Evolutionary conservation across 2,113 vertebrate species (phyloP), one percentile per base, ranked within the genome.

Genomic region (Burhinus bistriatus): DNA sequence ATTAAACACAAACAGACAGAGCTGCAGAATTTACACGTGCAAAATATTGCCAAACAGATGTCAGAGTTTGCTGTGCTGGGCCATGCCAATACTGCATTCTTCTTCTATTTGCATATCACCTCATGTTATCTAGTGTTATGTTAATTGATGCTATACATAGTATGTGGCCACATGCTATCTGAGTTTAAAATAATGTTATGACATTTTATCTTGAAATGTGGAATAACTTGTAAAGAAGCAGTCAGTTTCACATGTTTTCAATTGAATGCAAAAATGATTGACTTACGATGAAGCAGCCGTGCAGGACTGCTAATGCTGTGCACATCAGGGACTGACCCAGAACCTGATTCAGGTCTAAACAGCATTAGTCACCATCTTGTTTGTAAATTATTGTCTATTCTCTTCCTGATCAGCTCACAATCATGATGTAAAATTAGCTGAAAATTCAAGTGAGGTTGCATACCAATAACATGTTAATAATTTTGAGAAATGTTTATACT

Each of bases 41-140:
- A 80, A 96, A 97, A 83, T 92, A 81, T 66, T 94, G 91, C 91
- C 95, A 95, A 97, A 87, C 85, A 96, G 94, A 95, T 95, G 82
- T 95, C 89, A 87, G 90, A 78, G 73, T 94, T 95, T 96, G 55
- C 61, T 89, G 70, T 89, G 68, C 42, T 90, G 47, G 34, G 44
- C 71, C 42, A 58, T 86, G 80, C 85, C 89, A 96, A 76, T 36
- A 30, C 47, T 76, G n/a, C 87, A 72, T 94, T 90, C 40, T 70
- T 66, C 47, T 94, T 38, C 44, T 85, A 25, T 91, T 92, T 83
- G 55, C 69, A 9, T 78, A 62, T 89, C 66, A 73, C 72, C 83
- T 94, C 70, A 27, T 79, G 52, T 81, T 94, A 87, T 91, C 91
- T 93, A 55, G 26, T 79, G 55, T 91, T 90, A 92, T 85, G 61